Base-by-base conservation (phyloP, 2,888 invertebrate species). In the Chaetogeoica ovagalla region DNA sequence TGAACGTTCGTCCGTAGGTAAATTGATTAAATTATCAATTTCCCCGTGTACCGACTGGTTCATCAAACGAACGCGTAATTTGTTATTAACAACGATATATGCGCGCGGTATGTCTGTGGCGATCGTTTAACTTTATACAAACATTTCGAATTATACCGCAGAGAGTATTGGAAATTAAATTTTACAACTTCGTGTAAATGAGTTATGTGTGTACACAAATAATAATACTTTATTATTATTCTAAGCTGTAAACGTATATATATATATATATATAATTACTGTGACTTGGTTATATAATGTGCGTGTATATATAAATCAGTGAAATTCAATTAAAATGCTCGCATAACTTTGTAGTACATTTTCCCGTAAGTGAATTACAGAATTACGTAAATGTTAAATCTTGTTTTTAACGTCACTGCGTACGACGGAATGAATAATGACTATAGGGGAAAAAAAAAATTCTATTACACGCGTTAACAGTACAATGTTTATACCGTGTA, bases 261-360 rank as follows among this genome's bases (percentile, higher is more conserved):
- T n/a, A n/a, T n/a, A n/a, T 65, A 65, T 17, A 17, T 17, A 17
- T 23, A 23, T 68, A 52, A 69, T 69, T 19, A 69, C 19, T 69
- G 52, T 19, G 1, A 19, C 69, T 52, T n/a, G 30, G 30, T 52
- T 5, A 13, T 52, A 5, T 52, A 52, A 13, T 52, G 11, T 52
- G 13, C 15, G 17, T 52, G 15, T 6, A 43, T 7, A 7, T 43
- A 13, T 13, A 37, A 57, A 57, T 70, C 69, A 19, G n/a, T 37
- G 55, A 57, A 57, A 70, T 70, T 55, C 37, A 37, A 57, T 70
- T 70, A 37, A 11, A 9, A 13, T 30, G 19, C 30, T 15, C 37
- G 30, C 57, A 57, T 65, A 43, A 5, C 21, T 23, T 6, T 59
- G 23, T 48, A 13, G 66, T 68, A 48, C 21, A 17, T 43, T 43